Percentiles rank a stretch among this genome's conserved stretches.
Conservation (phyloP, 2,888 invertebrate genomes). For the Thyatira batis region DNA sequence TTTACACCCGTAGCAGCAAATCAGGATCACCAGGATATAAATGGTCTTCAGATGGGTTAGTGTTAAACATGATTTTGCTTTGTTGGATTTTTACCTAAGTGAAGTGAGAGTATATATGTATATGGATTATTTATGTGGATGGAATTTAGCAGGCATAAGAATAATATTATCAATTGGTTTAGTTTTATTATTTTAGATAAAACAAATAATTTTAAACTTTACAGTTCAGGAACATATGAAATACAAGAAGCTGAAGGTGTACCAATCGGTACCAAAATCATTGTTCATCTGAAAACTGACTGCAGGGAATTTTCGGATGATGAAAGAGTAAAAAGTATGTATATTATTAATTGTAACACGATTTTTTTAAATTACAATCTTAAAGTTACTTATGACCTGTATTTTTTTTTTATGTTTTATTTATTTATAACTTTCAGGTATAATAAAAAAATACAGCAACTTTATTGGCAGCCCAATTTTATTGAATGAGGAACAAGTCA, state of each 20-base stretch:
- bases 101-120: too few relatives aligned
- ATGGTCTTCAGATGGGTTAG: conserved; percentile 96
- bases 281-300: conserved; percentile 93
- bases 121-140: neutral
- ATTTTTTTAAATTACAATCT: too few relatives aligned
- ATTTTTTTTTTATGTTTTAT: neutral
- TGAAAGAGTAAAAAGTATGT: conserved; percentile 87
- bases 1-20: conserved; percentile 89
- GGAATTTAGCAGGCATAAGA: too few relatives aligned
- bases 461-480: conserved; percentile 97
- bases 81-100: conserved; percentile 3
- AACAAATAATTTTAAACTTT: conserved; percentile 22
- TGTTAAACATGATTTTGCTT: neutral
- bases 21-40: conserved; percentile 87
- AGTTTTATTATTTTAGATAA: neutral
- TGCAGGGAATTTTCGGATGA: conserved; percentile 95
- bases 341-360: too few relatives aligned
- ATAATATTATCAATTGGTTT: too few relatives aligned
- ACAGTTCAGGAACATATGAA: conserved; percentile 92
- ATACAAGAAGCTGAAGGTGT: conserved; percentile 93
- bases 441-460: conserved; percentile 98
- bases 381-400: too few relatives aligned
- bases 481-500: conserved; percentile 93
- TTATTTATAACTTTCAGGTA: conserved; percentile 77
- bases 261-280: conserved; percentile 95